These are phyloP conservation scores for Peromyscus maniculatus DNA, from an alignment of 2,113 vertebrate genomes.

Conservation along the genomic window DNA sequence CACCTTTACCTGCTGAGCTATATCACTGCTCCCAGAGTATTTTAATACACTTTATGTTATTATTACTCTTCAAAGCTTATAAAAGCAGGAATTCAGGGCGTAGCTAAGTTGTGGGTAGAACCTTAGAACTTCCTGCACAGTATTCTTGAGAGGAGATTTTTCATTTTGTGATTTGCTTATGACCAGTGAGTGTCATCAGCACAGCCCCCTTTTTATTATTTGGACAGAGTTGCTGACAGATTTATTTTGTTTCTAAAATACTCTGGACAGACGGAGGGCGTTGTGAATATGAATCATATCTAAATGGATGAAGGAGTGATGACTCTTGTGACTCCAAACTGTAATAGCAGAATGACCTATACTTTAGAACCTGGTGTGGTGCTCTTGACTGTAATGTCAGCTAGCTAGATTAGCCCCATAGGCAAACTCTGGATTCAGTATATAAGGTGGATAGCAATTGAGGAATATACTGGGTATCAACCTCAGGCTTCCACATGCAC, in stretches of 20 bases:
- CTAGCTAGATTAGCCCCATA: neutral
- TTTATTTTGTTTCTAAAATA: conserved; percentile 33
- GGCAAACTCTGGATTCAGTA: neutral
- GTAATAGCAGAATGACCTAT: neutral
- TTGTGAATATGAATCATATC: neutral
- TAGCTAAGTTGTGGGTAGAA: neutral
- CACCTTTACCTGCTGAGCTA: neutral
- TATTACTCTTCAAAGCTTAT: neutral
- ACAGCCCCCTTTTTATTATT: neutral
- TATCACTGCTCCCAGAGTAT: neutral
- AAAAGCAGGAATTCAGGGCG: neutral
- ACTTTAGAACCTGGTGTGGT: neutral
- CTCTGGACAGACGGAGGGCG: neutral
- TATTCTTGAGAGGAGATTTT: neutral
- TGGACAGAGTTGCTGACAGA: conserved; percentile 42
- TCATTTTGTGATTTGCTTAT: neutral
- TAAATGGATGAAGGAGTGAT: neutral
- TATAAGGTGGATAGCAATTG: neutral
- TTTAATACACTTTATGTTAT: neutral
- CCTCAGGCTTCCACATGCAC: neutral
- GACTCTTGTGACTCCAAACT: neutral
- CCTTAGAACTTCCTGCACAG: neutral
- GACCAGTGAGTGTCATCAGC: neutral
- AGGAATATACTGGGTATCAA: too few relatives aligned
- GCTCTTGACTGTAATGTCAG: neutral